Evolutionary conservation across 2,113 vertebrate species (phyloP).

Genomic region (Megaptera novaeangliae): DNA sequence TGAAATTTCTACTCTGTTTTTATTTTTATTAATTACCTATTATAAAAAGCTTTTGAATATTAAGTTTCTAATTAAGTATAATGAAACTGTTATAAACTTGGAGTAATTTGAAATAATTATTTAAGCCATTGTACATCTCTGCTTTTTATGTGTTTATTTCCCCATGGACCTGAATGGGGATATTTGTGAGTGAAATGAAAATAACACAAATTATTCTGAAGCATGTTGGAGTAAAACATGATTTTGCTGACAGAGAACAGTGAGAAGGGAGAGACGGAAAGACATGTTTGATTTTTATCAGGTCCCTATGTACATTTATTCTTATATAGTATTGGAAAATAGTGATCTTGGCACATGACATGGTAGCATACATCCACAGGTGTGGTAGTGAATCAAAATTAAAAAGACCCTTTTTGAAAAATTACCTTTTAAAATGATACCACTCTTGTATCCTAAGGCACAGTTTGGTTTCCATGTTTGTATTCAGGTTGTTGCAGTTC

Average conservation of each 20-base stretch:
- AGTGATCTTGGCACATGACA: background rate
- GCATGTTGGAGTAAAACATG: background rate
- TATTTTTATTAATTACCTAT: background rate
- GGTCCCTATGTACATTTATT: background rate
- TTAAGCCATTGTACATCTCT: background rate
- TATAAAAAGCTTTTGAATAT: background rate
- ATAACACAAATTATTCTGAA: background rate
- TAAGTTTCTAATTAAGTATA: background rate
- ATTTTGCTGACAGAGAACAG: background rate
- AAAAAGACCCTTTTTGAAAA: background rate
- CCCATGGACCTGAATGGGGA: background rate
- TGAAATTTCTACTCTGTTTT: background rate
- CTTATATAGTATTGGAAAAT: background rate
- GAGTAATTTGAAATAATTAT: constrained; percentile 9
- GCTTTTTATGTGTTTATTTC: background rate
- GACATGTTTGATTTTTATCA: background rate
- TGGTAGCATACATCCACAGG: background rate
- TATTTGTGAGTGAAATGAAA: constrained; percentile 36
- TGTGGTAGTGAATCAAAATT: background rate
- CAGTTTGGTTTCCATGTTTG: background rate
- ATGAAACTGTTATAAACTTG: background rate
- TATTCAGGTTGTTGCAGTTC: background rate
- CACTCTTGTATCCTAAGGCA: background rate
- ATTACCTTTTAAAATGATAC: background rate
- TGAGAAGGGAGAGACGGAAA: background rate